Base-by-base conservation (phyloP, 2,113 vertebrate genomes). In the Tachysurus vachellii region DNA sequence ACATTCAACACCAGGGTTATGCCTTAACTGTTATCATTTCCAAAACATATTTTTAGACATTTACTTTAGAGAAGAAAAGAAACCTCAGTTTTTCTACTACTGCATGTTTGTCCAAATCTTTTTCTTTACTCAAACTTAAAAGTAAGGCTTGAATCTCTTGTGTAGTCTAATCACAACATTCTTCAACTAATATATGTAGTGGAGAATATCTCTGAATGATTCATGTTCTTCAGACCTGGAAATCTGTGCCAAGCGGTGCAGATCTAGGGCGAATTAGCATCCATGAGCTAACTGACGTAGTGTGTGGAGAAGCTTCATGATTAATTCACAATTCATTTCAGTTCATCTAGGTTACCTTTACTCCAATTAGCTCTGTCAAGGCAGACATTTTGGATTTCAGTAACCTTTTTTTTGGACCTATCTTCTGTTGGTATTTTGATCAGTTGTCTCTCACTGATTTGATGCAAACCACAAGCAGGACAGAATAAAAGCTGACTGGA, bases 191-290 rank as follows among this genome's bases (percentile, higher is more conserved):
- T 28, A 26, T 19, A 83, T 83, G 14, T 26, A 44, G 19, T 16
- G 26, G 64, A 8, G 61, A 5, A 13, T 66, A 17, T 1, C 47
- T 2, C 61, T 83, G 61, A 47, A 66, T 66, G n/a, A 66, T 83
- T 83, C 31, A 83, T 83, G 9, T 2, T 10, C 50, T 83, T 83
- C 9, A 42, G 66, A 70, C 50, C 54, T 70, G 4, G 4, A 56
- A 54, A 83, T 83, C 66, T 83, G 64, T 83, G 62, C 62, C 47
- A 36, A 36, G 62, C 62, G 54, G 64, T 31, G 64, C 47, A 83
- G 66, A 66, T 83, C 62, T 83, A 28, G 62, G 62, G 62, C 81
- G 21, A 53, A 68, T 64, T 28, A 66, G 62, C 62, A 66, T 83
- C 81, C 42, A 53, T 28, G 23, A 68, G 61, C 61, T 66, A 26